Evolutionary conservation across 2,113 vertebrate genomes (phyloP).

Genomic region (Rhynchomys soricoides): DNA sequence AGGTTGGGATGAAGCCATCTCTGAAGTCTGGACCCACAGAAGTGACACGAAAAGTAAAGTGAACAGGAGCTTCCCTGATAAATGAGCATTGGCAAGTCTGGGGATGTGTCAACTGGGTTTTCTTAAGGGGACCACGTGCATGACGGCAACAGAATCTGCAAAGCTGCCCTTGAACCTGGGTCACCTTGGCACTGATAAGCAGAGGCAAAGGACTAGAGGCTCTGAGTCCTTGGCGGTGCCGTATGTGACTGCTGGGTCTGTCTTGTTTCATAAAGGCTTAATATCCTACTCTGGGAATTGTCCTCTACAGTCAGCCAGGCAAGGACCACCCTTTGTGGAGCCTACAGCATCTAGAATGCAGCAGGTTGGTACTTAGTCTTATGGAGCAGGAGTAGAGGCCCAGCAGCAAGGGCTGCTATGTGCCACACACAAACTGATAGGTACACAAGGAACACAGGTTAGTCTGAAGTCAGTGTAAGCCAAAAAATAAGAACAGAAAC

Average conservation of each 20-base stretch:
- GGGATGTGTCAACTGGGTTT: neutral
- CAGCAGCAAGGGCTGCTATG: neutral
- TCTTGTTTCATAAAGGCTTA: neutral
- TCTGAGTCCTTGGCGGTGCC: neutral
- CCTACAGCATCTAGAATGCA: rapidly evolving
- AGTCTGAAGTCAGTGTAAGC: conserved; percentile 34
- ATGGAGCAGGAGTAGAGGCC: neutral
- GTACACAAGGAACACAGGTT: neutral
- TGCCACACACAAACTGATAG: neutral
- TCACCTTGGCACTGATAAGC: neutral
- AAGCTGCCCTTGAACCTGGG: neutral
- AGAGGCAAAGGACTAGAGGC: neutral
- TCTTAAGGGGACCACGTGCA: neutral
- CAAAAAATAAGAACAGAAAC: conserved; percentile 36
- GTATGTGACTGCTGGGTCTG: neutral
- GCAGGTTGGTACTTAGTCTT: neutral
- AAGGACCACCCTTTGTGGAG: rapidly evolving
- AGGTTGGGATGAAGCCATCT: neutral
- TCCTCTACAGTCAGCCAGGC: neutral
- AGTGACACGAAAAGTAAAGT: neutral
- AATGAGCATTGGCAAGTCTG: neutral
- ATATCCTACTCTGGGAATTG: neutral
- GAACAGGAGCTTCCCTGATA: neutral
- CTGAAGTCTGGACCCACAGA: neutral
- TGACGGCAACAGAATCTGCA: neutral